Evolutionary conservation across 2,888 invertebrate species (phyloP).

Genomic region (Ellobium chinense): DNA sequence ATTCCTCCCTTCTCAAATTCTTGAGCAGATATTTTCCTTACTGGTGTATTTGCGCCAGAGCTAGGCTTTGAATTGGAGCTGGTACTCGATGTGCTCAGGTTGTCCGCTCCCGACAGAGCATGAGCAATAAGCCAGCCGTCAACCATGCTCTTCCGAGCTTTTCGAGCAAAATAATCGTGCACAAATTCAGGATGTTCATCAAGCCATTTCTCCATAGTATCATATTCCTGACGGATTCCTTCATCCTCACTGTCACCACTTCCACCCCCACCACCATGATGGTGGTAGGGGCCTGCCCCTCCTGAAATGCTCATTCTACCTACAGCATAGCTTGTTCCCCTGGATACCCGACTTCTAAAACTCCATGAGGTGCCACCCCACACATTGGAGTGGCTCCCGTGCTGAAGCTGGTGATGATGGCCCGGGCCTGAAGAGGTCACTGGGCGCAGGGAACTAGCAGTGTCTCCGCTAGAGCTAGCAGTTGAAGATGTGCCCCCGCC

Average conservation of each 20-base stretch:
- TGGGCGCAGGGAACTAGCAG: too few relatives aligned
- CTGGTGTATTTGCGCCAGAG: constrained; percentile 94
- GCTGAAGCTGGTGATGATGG: neutral
- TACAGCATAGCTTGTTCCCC: constrained; percentile 24
- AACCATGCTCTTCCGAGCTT: constrained; percentile 94
- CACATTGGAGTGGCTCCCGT: neutral
- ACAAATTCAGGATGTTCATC: constrained; percentile 98
- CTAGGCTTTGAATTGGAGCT: constrained; percentile 76
- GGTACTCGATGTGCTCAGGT: constrained; percentile 60
- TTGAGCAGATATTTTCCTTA: constrained; percentile 95
- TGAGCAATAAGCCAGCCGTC: constrained; percentile 91
- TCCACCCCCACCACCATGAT: constrained; percentile 4
- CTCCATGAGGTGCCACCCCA: neutral
- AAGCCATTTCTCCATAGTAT: constrained; percentile 92
- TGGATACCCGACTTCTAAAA: neutral
- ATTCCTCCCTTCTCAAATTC: constrained; percentile 96
- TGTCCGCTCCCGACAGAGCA: constrained; percentile 62
- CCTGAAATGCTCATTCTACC: constrained; percentile 29
- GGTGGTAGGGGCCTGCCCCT: neutral
- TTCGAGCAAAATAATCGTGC: constrained; percentile 94
- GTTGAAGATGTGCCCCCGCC: neutral
- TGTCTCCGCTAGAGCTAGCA: neutral
- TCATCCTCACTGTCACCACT: constrained; percentile 16
- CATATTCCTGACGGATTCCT: constrained; percentile 62
- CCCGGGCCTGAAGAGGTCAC: neutral